Evolutionary conservation across 2,888 invertebrate genomes (phyloP), one percentile per base, ranked within the genome.

Genomic region (Mesorhabditis belari): DNA sequence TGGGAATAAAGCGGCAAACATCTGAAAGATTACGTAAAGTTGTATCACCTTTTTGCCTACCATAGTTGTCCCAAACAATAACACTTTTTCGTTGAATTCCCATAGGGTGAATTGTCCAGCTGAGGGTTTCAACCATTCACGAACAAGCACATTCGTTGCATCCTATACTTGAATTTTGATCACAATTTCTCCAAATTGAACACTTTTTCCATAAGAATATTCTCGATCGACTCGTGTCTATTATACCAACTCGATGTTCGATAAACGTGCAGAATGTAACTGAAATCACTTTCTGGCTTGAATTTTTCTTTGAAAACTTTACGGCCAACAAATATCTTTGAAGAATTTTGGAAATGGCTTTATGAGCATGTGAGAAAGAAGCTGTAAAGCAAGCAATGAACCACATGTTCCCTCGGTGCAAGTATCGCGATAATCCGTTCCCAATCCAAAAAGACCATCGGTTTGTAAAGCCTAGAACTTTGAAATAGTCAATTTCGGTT

Each of bases 1-100:
- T 0, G 84, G 84, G 58, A 84, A 83, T 0, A 84, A 82, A 1
- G 83, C 83, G 0, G 84, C 83, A 78, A 84, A 84, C 73, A 84
- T 76, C 84, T 84, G 52, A 75, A 60, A 49, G 6, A 9, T 19
- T 35, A 6, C 17, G 28, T 44, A 29, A 21, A 2, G n/a, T 56
- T 17, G 44, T 9, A 44, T 3, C 6, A 56, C 19, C 2, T 12
- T 12, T 17, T 54, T 21, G 52, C 26, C 23, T 29, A 70, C 67
- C 70, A 73, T 69, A 0, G 68, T 71, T 23, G 83, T 83, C 25
- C 84, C 84, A 66, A 84, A 84, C 62, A 82, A 80, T 6, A 84
- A 81, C 55, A 84, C 79, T 70, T 84, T 84, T 74, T 84, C 84
- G 44, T 81, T 83, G 74, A 83, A 84, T 71, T 84, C 84, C 54